phyloP scores from a whole-genome alignment of 2,113 vertebrate species.

The mouse (Mus musculus) region GRCm39 chr6:42346501-42347000 shows the following conservation, averaged over 20 bases:
- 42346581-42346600: background rate
- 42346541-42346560: background rate
- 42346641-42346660: background rate
- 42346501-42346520: constrained; percentile 30
- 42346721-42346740: background rate
- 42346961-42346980: background rate
- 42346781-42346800: background rate
- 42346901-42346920: background rate
- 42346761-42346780: background rate
- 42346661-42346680: background rate
- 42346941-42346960: background rate
- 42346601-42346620: background rate
- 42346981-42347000: background rate
- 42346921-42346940: background rate
- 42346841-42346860: background rate
- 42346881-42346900: background rate
- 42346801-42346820: background rate
- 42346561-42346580: background rate
- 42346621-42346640: background rate
- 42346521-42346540: background rate
- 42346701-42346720: background rate
- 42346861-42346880: background rate
- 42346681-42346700: background rate
- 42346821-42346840: background rate
- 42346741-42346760: background rate